Evolutionary conservation across 2,797 vertebrate genomes (phyloP).

Genomic region (Huso huso): DNA sequence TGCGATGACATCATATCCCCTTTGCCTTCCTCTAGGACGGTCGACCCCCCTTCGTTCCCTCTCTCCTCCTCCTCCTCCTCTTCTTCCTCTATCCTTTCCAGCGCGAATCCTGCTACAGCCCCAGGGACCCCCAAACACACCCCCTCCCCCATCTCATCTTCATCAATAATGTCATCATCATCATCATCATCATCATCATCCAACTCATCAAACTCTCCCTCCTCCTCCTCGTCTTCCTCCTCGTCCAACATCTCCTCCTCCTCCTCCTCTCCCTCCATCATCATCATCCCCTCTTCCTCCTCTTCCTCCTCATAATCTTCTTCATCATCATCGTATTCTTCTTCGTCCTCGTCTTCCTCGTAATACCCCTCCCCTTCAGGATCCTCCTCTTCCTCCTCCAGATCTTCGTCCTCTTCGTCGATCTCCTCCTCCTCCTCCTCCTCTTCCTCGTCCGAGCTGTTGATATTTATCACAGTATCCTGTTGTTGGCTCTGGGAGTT

Average conservation of each 20-base stretch:
- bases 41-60: no score
- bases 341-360: constrained; percentile 64
- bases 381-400: constrained; percentile 48
- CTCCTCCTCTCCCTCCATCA: constrained; percentile 29
- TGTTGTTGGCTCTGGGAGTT: background rate
- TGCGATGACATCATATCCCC: no score
- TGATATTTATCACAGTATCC: constrained; percentile 73
- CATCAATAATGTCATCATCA: constrained; percentile 45
- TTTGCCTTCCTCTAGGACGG: no score
- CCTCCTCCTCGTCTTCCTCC: constrained; percentile 26
- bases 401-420: constrained; percentile 56
- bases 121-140: constrained; percentile 55
- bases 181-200: constrained; percentile 48
- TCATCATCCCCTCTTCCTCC: constrained; percentile 44
- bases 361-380: constrained; percentile 51
- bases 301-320: constrained; percentile 58
- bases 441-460: constrained; percentile 80
- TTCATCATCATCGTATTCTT: constrained; percentile 49
- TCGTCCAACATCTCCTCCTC: constrained; percentile 35
- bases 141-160: constrained; percentile 58
- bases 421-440: constrained; percentile 76
- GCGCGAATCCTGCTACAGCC: constrained; percentile 62
- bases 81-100: constrained; percentile 51
- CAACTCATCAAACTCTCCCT: constrained; percentile 5
- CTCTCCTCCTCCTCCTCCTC: constrained; percentile 21